Base-by-base conservation (phyloP, 2,113 vertebrate genomes). In the Macheiramphus alcinus region DNA sequence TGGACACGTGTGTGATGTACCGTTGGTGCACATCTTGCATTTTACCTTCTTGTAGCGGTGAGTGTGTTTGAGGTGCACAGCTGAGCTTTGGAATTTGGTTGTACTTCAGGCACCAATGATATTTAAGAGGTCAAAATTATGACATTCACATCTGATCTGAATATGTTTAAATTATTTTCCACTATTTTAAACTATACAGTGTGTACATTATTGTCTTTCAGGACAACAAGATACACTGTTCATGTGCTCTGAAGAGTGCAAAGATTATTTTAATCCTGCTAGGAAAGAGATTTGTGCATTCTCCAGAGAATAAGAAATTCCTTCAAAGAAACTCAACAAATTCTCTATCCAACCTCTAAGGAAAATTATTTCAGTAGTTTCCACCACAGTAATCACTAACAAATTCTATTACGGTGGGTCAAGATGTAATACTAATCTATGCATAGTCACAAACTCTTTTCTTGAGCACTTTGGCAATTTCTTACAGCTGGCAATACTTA, bases 1-100 rank as follows among this genome's bases (percentile, higher is more conserved):
- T 45, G 15, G n/a, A 8, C 15, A 11, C 0, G 1, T 18, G 21
- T 43, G 29, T 63, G 22, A 2, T 50, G 12, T 20, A 56, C 5
- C 2, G 27, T 23, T 78, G 19, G 36, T 62, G 14, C 12, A 43
- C 3, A 26, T 10, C 16, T 61, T 62, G 66, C 36, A 68, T 83
- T 71, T 62, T 56, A 67, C 11, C 32, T 67, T 45, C 32, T 63
- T 40, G 17, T 1, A 31, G 53, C 29, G 1, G 5, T 4, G 3
- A 6, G 52, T 38, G 7, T 43, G 16, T 43, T 47, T 73, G 27
- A 68, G 23, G 42, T 45, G 12, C 27, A 40, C 22, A 79, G 16
- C 7, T 68, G 32, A 74, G 4, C 31, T 75, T 70, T n/a, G 29
- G 31, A 84, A 27, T 34, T 53, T 22, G 4, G 6, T 25, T 70